Base-by-base conservation (phyloP, 2,113 vertebrate genomes). In the Pheucticus melanocephalus region DNA sequence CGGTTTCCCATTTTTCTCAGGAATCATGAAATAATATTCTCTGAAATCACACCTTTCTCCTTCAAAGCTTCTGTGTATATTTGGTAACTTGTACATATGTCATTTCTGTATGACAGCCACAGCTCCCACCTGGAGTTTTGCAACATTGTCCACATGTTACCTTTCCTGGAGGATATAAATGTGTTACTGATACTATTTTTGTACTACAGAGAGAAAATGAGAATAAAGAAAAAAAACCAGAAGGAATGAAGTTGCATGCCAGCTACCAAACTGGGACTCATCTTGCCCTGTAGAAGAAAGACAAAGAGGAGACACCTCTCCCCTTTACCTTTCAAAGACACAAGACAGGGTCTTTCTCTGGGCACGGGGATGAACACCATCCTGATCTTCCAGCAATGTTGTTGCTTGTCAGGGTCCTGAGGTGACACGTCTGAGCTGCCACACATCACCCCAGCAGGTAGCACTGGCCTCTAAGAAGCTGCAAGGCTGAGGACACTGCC, bases 81-180 rank as follows among this genome's bases (percentile, higher is more conserved):
- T 98, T 97, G 97, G 96, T 97, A 98, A 97, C 95, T 97, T 97
- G 97, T 98, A 98, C 98, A 98, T 98, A 98, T 98, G 98, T 97
- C 98, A 98, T 96, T 98, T 98, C 95, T 97, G 98, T 98, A 97
- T 60, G n/a, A 98, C 97, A 98, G 98, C 96, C 98, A 98, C 97
- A 98, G 97, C 97, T 98, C 97, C 97, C 98, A 98, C 98, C 98
- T 98, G 98, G 97, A 98, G 98, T 98, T 98, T 98, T 96, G 93
- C 97, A 98, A 98, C 97, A 98, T 97, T 98, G 97, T 98, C 97
- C 96, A 97, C 98, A 98, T 98, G 98, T 98, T 98, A 97, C 97
- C 96, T 97, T 96, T 98, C 97, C 92, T 97, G 94, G 88, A 96
- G 97, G 97, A 97, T 98, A 97, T 94, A 98, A 98, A 98, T 97